phyloP scores from a whole-genome alignment of 2,113 vertebrate genomes.

The Xiphophorus couchianus region DNA sequence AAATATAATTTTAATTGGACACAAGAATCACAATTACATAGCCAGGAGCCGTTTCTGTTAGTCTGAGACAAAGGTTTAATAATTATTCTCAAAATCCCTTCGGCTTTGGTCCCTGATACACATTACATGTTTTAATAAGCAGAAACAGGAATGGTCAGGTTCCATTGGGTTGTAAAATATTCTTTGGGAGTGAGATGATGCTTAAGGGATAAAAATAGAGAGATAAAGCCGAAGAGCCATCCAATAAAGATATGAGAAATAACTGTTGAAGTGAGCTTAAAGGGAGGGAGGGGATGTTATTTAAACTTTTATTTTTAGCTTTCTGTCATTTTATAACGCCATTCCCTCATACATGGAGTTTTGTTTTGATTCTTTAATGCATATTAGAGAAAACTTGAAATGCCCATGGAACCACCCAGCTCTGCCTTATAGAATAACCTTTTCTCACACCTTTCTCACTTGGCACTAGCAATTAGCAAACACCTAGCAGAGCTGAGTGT shows the following conservation, averaged over 20 bases:
- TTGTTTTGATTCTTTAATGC: no score
- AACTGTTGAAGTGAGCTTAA: background rate
- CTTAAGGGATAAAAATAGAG: background rate
- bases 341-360: no score
- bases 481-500: no score
- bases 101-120: background rate
- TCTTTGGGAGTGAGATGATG: background rate
- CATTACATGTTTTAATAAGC: background rate
- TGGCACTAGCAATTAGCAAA: no score
- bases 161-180: conserved; percentile 4
- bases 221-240: background rate
- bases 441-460: no score
- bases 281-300: no score
- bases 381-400: no score
- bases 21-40: conserved; percentile 19
- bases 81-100: conserved; percentile 3
- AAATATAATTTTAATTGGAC: conserved; percentile 1
- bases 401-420: no score
- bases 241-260: background rate
- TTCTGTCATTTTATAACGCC: no score
- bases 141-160: conserved; percentile 13
- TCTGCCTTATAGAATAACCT: no score
- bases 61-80: background rate
- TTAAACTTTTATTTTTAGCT: no score
- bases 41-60: background rate